Conservation (phyloP, 2,113 vertebrate species). For the Capreolus pygargus region DNA sequence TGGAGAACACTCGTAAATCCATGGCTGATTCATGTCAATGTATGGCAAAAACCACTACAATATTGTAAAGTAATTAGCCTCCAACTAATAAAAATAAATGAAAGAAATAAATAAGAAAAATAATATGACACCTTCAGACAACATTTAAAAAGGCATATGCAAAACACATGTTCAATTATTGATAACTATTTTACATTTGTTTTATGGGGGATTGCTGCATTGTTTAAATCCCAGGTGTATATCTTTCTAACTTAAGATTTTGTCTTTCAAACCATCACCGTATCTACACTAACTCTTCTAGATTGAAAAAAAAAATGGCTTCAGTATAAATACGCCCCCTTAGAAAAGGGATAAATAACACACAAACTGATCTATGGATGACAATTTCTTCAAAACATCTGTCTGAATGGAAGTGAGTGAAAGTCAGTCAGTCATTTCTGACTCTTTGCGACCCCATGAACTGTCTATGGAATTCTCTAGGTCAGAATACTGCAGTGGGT, state of each 20-base stretch:
- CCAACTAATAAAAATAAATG: too few relatives aligned
- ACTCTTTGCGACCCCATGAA: neutral
- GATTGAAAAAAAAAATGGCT: neutral
- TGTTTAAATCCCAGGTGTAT: neutral
- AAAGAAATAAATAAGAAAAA: neutral
- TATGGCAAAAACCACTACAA: too few relatives aligned
- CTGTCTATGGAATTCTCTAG: neutral
- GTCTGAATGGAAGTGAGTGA: neutral
- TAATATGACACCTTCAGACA: neutral
- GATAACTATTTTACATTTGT: neutral
- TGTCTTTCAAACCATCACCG: neutral
- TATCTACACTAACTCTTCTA: neutral
- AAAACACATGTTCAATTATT: neutral
- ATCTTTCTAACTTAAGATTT: neutral
- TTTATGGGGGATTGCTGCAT: neutral
- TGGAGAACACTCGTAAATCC: too few relatives aligned
- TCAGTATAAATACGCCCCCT: neutral
- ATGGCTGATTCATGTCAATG: too few relatives aligned
- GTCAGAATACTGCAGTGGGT: neutral
- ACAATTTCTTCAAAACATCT: neutral
- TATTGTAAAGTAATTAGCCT: too few relatives aligned
- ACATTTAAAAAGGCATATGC: neutral
- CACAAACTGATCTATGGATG: neutral
- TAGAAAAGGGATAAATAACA: neutral
- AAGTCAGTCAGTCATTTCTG: neutral